phyloP scores from a whole-genome alignment of 2,113 vertebrate genomes.

The Diadophis punctatus region DNA sequence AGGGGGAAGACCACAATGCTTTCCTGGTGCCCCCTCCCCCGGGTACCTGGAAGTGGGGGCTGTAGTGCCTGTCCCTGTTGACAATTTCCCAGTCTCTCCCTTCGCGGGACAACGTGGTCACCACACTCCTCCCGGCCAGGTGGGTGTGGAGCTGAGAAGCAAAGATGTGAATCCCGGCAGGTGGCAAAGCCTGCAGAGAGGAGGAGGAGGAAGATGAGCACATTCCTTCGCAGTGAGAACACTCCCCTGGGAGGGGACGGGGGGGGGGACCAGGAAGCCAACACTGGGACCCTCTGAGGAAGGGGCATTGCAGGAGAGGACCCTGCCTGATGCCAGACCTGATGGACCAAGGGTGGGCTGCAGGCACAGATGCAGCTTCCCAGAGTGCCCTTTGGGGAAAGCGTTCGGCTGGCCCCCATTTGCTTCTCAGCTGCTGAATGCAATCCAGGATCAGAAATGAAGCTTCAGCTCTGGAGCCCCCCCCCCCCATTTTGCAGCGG shows the following conservation, averaged over 20 bases:
- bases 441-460: not conserved
- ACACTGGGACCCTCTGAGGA: not conserved
- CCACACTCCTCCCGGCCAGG: slow-evolving; percentile 81
- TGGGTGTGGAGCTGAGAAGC: slow-evolving; percentile 97
- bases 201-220: not conserved
- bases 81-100: slow-evolving; percentile 78
- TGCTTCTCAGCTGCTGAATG: not conserved
- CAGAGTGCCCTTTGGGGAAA: not conserved
- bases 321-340: not conserved
- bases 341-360: not conserved
- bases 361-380: not conserved
- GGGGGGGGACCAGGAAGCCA: not conserved
- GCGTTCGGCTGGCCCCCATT: not conserved
- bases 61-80: slow-evolving; percentile 90
- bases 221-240: not conserved
- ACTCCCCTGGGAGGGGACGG: not conserved
- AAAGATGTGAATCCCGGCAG: slow-evolving; percentile 83
- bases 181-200: slow-evolving; percentile 77
- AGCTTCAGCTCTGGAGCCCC: not conserved
- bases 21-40: not conserved
- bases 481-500: not conserved
- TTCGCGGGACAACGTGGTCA: slow-evolving; percentile 75
- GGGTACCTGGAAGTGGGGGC: slow-evolving; percentile 90
- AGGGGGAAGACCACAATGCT: not conserved
- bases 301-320: not conserved